Percentiles rank a stretch among this genome's conserved stretches.
phyloP scores from a whole-genome alignment of 2,888 invertebrate species.

The Cerastis leucographa region DNA sequence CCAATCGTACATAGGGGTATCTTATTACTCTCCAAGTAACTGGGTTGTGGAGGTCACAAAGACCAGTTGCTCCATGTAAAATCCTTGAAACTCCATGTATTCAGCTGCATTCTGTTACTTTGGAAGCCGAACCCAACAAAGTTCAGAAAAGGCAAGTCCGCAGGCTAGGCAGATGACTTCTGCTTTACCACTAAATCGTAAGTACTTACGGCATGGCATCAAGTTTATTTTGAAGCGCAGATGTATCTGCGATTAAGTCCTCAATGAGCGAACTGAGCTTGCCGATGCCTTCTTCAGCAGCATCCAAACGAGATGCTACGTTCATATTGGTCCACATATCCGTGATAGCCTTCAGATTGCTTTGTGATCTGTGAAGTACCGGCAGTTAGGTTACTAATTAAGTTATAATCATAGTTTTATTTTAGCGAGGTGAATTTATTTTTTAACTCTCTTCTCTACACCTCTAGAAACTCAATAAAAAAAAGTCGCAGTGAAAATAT shows the following conservation, averaged over 20 bases:
- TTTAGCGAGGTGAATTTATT: too few species aligned
- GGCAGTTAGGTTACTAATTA: background rate
- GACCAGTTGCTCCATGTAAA: background rate
- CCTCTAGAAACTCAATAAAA: too few species aligned
- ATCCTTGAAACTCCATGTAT: background rate
- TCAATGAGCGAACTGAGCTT: constrained; percentile 92
- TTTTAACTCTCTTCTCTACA: too few species aligned
- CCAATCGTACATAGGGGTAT: background rate
- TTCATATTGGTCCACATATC: constrained; percentile 93
- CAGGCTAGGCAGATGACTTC: background rate
- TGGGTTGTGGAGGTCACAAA: background rate
- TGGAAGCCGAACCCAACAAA: background rate
- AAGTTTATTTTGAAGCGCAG: constrained; percentile 68
- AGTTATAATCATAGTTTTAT: background rate
- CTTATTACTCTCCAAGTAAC: background rate
- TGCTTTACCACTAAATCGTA: background rate
- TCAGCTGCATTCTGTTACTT: background rate
- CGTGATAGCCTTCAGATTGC: constrained; percentile 87
- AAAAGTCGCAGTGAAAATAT: too few species aligned
- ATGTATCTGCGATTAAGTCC: constrained; percentile 87
- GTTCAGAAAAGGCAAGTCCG: background rate
- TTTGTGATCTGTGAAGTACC: constrained; percentile 79
- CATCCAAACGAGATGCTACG: constrained; percentile 92
- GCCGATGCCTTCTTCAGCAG: constrained; percentile 91
- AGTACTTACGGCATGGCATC: constrained; percentile 33